Evolutionary conservation across 2,113 vertebrate genomes (phyloP).

Genomic region (Pseudopodoces humilis): DNA sequence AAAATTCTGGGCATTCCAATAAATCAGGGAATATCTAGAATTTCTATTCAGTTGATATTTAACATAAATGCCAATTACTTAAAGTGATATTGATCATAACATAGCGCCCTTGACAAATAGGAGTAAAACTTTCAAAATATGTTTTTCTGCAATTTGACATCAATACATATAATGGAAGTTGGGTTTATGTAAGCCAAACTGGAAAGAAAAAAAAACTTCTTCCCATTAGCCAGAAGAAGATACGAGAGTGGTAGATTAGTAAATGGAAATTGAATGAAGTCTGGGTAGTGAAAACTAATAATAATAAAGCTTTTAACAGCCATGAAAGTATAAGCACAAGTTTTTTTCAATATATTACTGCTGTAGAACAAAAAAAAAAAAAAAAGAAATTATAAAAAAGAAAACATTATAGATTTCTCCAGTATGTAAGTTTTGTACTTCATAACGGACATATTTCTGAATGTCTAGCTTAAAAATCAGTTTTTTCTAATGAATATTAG

Average conservation of each 20-base stretch:
- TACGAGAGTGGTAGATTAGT: conserved; percentile 13
- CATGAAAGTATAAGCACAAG: conserved; percentile 43
- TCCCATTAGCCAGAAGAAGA: conserved; percentile 37
- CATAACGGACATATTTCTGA: not conserved
- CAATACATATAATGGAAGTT: conserved; percentile 23
- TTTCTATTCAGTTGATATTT: not conserved
- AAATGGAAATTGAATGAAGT: conserved; percentile 60
- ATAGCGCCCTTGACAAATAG: not conserved
- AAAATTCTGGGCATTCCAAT: not conserved
- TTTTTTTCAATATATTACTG: not conserved
- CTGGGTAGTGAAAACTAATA: conserved; percentile 51
- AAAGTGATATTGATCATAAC: conserved; percentile 8
- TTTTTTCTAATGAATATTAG: not conserved
- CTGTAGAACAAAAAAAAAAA: not conserved
- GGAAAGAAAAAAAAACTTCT: conserved; percentile 50
- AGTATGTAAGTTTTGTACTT: not conserved
- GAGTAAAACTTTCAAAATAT: conserved; percentile 17
- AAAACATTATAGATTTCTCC: not conserved
- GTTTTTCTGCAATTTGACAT: conserved; percentile 30
- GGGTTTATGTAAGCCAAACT: not conserved
- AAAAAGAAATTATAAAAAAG: not conserved
- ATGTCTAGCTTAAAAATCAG: not conserved
- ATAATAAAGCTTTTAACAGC: conserved; percentile 16
- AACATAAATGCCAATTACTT: not conserved
- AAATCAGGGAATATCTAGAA: not conserved